Evolutionary conservation across 2,797 vertebrate species (phyloP).

Genomic region (Limnodromus scolopaceus): DNA sequence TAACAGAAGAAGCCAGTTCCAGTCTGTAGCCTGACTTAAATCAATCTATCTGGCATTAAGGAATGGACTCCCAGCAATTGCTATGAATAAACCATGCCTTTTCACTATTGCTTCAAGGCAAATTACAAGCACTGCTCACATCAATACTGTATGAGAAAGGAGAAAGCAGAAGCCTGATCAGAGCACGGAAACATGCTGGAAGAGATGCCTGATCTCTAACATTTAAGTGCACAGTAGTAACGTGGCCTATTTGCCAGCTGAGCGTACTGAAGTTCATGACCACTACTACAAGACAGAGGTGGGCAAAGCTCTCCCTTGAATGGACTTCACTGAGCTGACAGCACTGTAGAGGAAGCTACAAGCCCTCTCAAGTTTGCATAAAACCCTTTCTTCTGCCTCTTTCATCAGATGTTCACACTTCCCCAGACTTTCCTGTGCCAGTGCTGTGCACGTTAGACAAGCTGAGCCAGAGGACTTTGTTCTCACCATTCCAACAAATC

Average conservation of each 20-base stretch:
- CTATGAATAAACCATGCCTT: slow-evolving; percentile 12
- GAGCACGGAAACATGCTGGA: not conserved
- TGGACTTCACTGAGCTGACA: not conserved
- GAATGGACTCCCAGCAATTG: not conserved
- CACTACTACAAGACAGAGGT: not conserved
- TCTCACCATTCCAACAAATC: not conserved
- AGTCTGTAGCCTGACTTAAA: not conserved
- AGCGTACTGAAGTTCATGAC: not conserved
- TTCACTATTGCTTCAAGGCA: not conserved
- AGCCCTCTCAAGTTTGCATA: not conserved
- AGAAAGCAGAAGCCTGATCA: not conserved
- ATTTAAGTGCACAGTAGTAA: not conserved
- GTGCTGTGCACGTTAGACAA: not conserved
- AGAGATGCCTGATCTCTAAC: not conserved
- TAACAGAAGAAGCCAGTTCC: not conserved
- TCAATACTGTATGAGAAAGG: not conserved
- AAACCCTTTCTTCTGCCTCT: not conserved
- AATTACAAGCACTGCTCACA: not conserved
- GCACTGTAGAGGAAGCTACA: not conserved
- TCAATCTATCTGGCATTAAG: not conserved
- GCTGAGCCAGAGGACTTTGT: not conserved
- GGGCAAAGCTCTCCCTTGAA: not conserved
- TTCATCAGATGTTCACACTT: not conserved
- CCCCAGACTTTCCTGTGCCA: not conserved
- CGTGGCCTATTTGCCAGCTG: not conserved